These are phyloP conservation scores for Fregata magnificens DNA, from an alignment of 2,113 vertebrate species.

Conservation along the genomic window DNA sequence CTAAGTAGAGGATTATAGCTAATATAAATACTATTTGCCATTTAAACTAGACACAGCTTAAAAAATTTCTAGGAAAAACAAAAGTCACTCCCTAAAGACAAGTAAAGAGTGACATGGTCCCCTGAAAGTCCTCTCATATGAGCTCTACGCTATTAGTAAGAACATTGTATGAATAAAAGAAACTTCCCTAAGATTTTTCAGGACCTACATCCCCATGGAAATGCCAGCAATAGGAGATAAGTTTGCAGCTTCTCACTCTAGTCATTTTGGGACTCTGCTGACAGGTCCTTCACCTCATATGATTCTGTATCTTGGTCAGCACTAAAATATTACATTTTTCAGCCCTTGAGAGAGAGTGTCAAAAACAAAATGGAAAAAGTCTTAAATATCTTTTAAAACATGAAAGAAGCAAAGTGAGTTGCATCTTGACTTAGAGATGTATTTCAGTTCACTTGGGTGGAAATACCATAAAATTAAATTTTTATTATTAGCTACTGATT, in stretches of 20 bases:
- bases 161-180: background rate
- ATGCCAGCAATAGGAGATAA: background rate
- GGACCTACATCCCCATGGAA: background rate
- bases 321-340: background rate
- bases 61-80: background rate
- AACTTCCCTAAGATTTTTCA: background rate
- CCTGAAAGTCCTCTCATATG: background rate
- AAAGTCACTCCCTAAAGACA: background rate
- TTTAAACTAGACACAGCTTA: background rate
- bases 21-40: background rate
- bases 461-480: background rate
- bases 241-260: background rate
- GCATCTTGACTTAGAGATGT: background rate
- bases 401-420: background rate
- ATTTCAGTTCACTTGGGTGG: background rate
- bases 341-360: background rate
- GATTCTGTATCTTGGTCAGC: background rate
- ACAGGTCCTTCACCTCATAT: background rate
- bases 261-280: background rate
- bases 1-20: background rate
- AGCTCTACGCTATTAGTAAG: background rate
- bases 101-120: background rate
- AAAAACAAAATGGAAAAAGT: background rate
- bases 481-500: constrained; percentile 10
- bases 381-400: background rate